These are phyloP conservation scores for Lepus timidus DNA, from an alignment of 2,113 vertebrate genomes.

Conservation along the genomic window DNA sequence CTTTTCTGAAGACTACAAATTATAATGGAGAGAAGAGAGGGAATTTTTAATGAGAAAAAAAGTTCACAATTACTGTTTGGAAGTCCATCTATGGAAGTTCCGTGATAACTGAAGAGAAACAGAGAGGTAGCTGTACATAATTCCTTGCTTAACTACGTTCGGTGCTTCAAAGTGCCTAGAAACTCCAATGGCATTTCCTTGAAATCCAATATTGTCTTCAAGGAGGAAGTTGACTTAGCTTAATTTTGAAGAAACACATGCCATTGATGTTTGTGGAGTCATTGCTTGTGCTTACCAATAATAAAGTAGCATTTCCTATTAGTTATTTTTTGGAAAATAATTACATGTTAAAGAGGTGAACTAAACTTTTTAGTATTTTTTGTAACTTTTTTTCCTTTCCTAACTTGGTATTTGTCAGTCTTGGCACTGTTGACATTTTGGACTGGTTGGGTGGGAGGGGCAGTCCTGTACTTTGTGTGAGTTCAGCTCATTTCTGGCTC, in stretches of 20 bases:
- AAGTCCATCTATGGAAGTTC: background rate
- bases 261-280: background rate
- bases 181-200: background rate
- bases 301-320: background rate
- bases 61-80: background rate
- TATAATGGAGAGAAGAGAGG: slow-evolving; percentile 6
- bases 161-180: background rate
- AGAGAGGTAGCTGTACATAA: too few species aligned
- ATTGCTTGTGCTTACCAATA: background rate
- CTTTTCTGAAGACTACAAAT: slow-evolving; percentile 38
- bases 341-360: background rate
- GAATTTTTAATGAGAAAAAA: slow-evolving; percentile 57
- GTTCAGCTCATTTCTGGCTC: background rate
- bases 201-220: background rate
- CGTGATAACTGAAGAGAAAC: background rate
- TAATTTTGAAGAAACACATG: background rate
- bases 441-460: background rate
- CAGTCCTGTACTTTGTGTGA: background rate
- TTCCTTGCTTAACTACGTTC: background rate
- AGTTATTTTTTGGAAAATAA: background rate
- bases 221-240: background rate
- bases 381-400: background rate
- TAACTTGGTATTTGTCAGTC: background rate
- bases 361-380: slow-evolving; percentile 4
- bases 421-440: background rate